Conservation (phyloP, 2,888 invertebrate species). For the Eristalis pertinax region DNA sequence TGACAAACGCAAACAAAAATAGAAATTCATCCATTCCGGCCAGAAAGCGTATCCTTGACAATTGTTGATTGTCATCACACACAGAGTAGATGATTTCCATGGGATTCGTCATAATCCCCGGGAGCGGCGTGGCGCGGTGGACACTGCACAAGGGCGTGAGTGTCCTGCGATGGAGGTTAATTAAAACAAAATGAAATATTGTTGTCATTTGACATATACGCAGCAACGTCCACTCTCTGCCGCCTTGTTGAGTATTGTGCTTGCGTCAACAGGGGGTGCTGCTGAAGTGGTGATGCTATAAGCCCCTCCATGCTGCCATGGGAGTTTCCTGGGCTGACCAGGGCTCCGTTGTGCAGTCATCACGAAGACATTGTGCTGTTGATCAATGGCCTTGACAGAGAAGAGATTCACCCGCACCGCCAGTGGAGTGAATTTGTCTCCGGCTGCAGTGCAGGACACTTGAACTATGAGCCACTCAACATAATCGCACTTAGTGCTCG, state of each 20-base stretch:
- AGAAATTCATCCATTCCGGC: slow-evolving; percentile 15
- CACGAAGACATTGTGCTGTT: no score
- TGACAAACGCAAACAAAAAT: slow-evolving; percentile 20
- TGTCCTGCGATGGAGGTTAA: background rate
- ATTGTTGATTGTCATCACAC: slow-evolving; percentile 20
- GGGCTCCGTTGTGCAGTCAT: no score
- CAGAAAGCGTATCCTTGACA: slow-evolving; percentile 29
- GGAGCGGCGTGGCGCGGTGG: background rate
- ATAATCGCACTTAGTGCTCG: no score
- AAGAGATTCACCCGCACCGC: no score
- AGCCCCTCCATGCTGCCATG: no score
- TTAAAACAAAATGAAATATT: slow-evolving; percentile 5
- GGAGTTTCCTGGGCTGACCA: no score
- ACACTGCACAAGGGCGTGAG: background rate
- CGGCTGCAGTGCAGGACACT: no score
- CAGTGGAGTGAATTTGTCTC: no score
- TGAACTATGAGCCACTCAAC: no score
- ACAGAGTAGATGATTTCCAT: background rate
- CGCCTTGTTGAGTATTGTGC: background rate
- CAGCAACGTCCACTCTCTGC: background rate
- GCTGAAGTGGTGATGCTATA: no score
- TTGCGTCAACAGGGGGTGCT: background rate
- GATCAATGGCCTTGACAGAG: no score
- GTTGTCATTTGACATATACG: background rate
- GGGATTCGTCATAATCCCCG: background rate